Base-by-base conservation (phyloP, 2,113 vertebrate species). In the Gasterosteus aculeatus region DNA sequence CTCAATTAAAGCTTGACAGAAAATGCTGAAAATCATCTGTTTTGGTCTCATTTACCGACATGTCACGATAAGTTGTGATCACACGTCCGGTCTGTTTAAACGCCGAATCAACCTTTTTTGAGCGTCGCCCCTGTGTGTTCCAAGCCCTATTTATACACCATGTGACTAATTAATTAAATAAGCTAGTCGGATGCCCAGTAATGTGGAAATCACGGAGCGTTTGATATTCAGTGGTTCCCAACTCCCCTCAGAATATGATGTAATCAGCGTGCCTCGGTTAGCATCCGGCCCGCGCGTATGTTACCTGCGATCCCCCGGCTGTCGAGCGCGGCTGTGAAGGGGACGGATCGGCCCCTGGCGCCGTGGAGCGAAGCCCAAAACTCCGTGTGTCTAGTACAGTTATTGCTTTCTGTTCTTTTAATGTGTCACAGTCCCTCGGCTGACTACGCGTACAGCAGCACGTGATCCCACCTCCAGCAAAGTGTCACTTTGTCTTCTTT, bases 181-280 rank as follows among this genome's bases (percentile, higher is more conserved):
- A 61, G 68, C 57, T 49, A 70, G 65, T 78, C 75, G 69, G 18
- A 41, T 56, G 31, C 57, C 49, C 39, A 41, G 69, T 69, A 46
- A 79, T 72, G 63, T 68, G 63, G 41, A 81, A 83, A 70, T 56
- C 54, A 60, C 42, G 65, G 65, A 39, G 54, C 74, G 65, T 69
- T 57, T 68, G 65, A 63, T 80, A 61, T 78, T 70, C 29, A 72
- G 64, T 58, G 41, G 47, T 67, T 73, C 46, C 69, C 33, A 78
- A 47, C 69, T 83, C 77, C 83, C 69, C 12, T 16, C 35, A 59
- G 77, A 81, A 71, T 75, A 53, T 86, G 80, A 82, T 80, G 76
- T 86, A 84, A 87, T 83, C 81, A 84, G 68, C 10, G 38, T 70
- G 68, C 64, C 58, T 79, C 67, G 79, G 71, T 90, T 80, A 79